Conservation (phyloP, 2,797 vertebrate genomes). For the Microtus californicus region DNA sequence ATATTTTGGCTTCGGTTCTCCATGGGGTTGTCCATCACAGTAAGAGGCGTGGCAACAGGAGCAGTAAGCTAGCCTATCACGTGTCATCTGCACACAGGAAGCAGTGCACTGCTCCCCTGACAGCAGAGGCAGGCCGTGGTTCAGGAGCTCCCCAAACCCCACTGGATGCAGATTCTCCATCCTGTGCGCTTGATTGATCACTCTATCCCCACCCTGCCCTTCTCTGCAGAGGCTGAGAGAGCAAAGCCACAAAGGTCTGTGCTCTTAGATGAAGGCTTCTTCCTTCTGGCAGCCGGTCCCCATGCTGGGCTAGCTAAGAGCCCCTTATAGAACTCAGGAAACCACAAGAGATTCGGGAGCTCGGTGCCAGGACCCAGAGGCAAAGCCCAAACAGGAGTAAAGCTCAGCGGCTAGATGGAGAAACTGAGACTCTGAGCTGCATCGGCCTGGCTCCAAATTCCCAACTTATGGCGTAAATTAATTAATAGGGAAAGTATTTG, state of each 20-base stretch:
- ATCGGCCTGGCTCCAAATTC: background rate
- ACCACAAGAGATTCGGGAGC: background rate
- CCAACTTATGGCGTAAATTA: background rate
- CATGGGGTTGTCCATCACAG: no score
- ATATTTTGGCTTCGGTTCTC: background rate
- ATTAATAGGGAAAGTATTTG: constrained; percentile 8
- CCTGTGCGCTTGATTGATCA: background rate
- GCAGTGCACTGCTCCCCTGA: background rate
- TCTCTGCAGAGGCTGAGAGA: background rate
- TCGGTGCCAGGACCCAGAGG: background rate
- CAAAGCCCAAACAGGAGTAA: background rate
- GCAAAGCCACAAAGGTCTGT: background rate
- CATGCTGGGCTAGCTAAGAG: background rate
- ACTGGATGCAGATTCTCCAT: background rate
- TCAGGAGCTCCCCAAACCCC: background rate
- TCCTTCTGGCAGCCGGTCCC: background rate
- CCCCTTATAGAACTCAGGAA: background rate
- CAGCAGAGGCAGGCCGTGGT: background rate
- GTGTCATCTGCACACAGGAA: no score
- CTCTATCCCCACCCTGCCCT: background rate
- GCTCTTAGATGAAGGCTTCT: background rate
- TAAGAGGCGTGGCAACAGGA: no score
- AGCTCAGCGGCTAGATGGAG: background rate
- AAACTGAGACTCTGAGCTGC: constrained; percentile 1
- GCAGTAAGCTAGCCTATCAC: no score